Evolutionary conservation across 1,140 invertebrate species (phyloP).

Genomic region (Neelides sp.): DNA sequence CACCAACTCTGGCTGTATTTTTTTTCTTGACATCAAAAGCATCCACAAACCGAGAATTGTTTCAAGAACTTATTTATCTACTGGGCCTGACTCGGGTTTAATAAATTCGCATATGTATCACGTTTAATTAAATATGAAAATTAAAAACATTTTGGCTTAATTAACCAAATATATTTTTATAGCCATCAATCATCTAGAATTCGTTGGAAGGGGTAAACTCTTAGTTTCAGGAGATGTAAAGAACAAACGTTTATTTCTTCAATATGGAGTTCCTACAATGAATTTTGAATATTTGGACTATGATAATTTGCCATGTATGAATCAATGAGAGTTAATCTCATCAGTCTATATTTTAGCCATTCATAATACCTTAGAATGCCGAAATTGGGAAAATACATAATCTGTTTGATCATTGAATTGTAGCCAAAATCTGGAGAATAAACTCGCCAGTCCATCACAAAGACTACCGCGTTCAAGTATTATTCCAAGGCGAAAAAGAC

Average conservation of each 20-base stretch:
- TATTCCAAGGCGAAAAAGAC: slow-evolving; percentile 9
- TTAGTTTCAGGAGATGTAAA: slow-evolving; percentile 9
- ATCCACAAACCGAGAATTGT: slow-evolving; percentile 20
- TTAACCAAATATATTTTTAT: neutral
- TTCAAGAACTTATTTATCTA: neutral
- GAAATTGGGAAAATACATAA: too few relatives aligned
- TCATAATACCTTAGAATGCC: too few relatives aligned
- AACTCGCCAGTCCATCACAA: slow-evolving; percentile 10
- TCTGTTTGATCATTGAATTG: neutral
- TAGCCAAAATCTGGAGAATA: slow-evolving; percentile 20
- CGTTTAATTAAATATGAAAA: slow-evolving; percentile 1
- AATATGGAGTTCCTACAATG: slow-evolving; percentile 16
- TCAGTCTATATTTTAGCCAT: too few relatives aligned
- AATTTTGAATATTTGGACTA: slow-evolving; percentile 22
- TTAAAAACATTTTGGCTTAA: neutral
- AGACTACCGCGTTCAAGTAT: slow-evolving; percentile 25
- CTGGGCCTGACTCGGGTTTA: neutral
- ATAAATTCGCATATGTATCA: neutral
- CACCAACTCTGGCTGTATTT: slow-evolving; percentile 16
- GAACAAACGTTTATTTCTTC: slow-evolving; percentile 11
- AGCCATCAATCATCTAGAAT: slow-evolving; percentile 17
- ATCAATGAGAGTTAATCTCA: too few relatives aligned
- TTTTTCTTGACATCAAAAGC: slow-evolving; percentile 19
- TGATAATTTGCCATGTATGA: slow-evolving; percentile 15
- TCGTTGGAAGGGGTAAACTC: slow-evolving; percentile 10